Base-by-base conservation (phyloP, 2,113 vertebrate species). In the Oenanthe oenanthe region DNA sequence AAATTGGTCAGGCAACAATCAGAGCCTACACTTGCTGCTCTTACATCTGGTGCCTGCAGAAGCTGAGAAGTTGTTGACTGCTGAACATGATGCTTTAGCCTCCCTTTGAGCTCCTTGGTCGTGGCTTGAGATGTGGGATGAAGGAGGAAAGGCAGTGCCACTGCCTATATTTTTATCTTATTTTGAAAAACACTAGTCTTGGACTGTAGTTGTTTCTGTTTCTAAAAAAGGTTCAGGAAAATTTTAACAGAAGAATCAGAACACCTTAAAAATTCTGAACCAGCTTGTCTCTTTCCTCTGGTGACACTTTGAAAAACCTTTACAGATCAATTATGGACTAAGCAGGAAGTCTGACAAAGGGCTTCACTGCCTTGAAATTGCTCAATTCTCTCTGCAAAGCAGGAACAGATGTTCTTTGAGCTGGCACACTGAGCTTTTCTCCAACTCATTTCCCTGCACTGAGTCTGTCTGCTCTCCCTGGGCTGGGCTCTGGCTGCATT, bases 1-100 rank as follows among this genome's bases (percentile, higher is more conserved):
- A 88, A 90, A 53, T 73, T 88, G 77, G 89, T 36, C 47, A 83
- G 79, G 70, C 40, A 92, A 61, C 51, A 85, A 70, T 90, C 85
- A 70, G 29, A 90, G 88, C 47, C 82, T 65, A 47, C 50, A 21
- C 22, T 87, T 65, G 40, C 66, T 93, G 32, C 8, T 77, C 65
- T 67, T 80, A 34, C 45, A 80, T 56, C 63, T 83, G 67, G 34
- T 88, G 32, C 42, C 25, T 85, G 47, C 47, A 90, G 50, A 66
- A 92, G 31, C 5, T 8, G 47, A 74, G 51, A n/a, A 65, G 53
- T 20, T 91, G 42, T 51, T 93, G 53, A 22, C 17, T 75, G 5
- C 31, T 17, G 3, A 15, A 17, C 32, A 26, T 60, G 58, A 43
- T n/a, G 18, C 5, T 42, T 62, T 47, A 17, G 31, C 19, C 9